These are phyloP conservation scores for Spialia ferax DNA, from an alignment of 2,888 invertebrate species.

Conservation along the genomic window DNA sequence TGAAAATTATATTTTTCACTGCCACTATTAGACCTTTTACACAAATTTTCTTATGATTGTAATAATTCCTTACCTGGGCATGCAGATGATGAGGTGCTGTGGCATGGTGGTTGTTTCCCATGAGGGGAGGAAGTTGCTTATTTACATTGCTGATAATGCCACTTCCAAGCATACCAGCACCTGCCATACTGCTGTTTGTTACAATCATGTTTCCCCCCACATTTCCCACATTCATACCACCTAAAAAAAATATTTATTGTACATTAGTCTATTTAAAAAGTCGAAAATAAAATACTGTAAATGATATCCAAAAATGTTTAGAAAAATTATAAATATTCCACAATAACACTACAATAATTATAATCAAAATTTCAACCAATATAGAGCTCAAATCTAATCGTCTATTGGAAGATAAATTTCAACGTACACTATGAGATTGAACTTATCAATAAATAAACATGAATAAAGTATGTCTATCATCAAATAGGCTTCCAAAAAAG, in stretches of 20 bases:
- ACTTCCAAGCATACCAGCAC: constrained; percentile 91
- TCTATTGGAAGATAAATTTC: neutral
- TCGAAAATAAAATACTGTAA: neutral
- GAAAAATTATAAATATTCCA: too few species aligned
- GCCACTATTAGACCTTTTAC: too few species aligned
- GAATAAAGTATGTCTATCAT: too few species aligned
- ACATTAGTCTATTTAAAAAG: too few species aligned
- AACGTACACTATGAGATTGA: neutral
- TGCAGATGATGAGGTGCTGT: constrained; percentile 77
- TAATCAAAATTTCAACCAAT: too few species aligned
- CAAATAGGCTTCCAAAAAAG: too few species aligned
- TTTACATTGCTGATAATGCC: constrained; percentile 92
- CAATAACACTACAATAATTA: too few species aligned
- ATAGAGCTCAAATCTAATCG: too few species aligned
- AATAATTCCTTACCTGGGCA: constrained; percentile 68
- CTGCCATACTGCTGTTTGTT: constrained; percentile 91
- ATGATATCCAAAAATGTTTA: constrained; percentile 12
- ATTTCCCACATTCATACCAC: constrained; percentile 89
- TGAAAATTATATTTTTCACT: too few species aligned
- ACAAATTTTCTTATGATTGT: neutral
- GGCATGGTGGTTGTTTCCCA: constrained; percentile 86
- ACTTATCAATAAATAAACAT: too few species aligned
- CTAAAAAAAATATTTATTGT: constrained; percentile 45
- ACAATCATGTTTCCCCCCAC: constrained; percentile 92
- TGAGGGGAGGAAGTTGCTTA: constrained; percentile 90